Evolutionary conservation across 2,797 vertebrate species (phyloP).

Genomic region (Hafferia zeledoni): DNA sequence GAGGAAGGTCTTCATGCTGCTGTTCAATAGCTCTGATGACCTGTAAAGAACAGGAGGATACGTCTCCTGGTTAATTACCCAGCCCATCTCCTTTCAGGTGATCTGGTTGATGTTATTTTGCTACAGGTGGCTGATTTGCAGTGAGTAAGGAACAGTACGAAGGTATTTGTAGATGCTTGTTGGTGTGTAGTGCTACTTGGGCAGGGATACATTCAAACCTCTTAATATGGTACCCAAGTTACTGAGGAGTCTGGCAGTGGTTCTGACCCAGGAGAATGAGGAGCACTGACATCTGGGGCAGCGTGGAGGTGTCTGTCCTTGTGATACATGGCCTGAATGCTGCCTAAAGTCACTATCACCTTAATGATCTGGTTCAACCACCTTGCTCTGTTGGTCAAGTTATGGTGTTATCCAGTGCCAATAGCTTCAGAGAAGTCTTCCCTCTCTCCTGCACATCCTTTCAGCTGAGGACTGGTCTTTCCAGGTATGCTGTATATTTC

Average conservation of each 20-base stretch:
- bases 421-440: not conserved
- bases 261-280: not conserved
- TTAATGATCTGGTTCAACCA: not conserved
- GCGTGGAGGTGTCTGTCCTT: not conserved
- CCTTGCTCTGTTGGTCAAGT: not conserved
- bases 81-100: not conserved
- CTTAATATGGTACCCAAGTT: too few relatives aligned
- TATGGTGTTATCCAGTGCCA: not conserved
- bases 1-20: not conserved
- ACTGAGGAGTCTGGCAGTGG: not conserved
- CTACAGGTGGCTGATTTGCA: not conserved
- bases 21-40: not conserved
- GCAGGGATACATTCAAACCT: not conserved
- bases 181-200: not conserved
- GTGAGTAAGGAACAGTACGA: not conserved
- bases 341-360: not conserved
- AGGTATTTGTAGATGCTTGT: not conserved
- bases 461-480: not conserved
- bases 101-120: not conserved
- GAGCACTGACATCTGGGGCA: not conserved
- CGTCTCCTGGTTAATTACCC: not conserved
- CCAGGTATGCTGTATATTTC: not conserved
- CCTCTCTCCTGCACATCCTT: not conserved
- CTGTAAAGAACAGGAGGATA: not conserved
- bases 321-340: fast-evolving